phyloP scores from a whole-genome alignment of 30 jellyfish, hydroid and myxozoan genomes.

The Hydra vulgaris region DNA sequence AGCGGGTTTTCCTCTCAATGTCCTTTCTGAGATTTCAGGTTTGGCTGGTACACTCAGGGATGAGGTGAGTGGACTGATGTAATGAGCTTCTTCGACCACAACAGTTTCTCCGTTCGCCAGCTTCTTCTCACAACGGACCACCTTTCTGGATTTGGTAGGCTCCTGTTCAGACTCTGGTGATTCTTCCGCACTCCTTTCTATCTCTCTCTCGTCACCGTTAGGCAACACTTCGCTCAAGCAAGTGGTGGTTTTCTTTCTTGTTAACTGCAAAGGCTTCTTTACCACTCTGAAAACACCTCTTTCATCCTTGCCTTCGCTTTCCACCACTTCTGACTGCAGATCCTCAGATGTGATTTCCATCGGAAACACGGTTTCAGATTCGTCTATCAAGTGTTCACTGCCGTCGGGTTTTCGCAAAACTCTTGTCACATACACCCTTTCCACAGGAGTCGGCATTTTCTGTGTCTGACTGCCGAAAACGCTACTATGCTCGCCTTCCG shows the following conservation, averaged over 20 bases:
- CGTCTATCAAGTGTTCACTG: conserved; percentile 46
- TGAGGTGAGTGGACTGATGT: conserved; percentile 43
- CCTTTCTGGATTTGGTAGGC: conserved; percentile 32
- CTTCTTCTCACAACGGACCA: conserved; percentile 38
- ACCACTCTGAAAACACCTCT: conserved; percentile 40
- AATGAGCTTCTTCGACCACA: conserved; percentile 61
- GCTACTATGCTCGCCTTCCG: neutral
- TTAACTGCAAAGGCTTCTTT: conserved; percentile 30
- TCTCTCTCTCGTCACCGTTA: conserved; percentile 46
- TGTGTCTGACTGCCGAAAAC: neutral
- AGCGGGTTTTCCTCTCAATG: conserved; percentile 25
- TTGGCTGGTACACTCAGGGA: conserved; percentile 51
- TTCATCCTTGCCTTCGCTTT: conserved; percentile 36
- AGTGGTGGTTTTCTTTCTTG: conserved; percentile 27
- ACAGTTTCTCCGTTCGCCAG: conserved; percentile 45
- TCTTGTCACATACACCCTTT: conserved; percentile 49
- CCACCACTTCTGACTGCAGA: conserved; percentile 18
- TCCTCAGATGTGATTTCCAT: conserved; percentile 34
- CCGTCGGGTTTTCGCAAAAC: conserved; percentile 41
- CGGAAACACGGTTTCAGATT: conserved; percentile 66
- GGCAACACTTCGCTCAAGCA: conserved; percentile 32
- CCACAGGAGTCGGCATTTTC: conserved; percentile 61
- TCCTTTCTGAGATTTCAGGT: conserved; percentile 39
- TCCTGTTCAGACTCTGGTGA: conserved; percentile 22
- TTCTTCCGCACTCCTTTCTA: conserved; percentile 30